Evolutionary conservation across 2,797 vertebrate genomes (phyloP).

Genomic region (Chrysocyon brachyurus): DNA sequence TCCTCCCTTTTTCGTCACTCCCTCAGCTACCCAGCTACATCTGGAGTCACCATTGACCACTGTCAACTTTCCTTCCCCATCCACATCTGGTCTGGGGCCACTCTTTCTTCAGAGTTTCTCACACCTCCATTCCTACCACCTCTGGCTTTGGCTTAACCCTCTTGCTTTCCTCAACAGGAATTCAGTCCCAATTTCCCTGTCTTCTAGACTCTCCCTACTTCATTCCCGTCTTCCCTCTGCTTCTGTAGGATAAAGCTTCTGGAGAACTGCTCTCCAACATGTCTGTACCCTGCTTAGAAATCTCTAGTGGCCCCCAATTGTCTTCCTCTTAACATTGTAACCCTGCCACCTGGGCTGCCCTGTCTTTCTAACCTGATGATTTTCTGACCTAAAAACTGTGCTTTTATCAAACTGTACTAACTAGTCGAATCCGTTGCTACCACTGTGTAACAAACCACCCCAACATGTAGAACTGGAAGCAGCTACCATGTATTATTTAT

Average conservation of each 20-base stretch:
- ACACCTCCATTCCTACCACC: not conserved
- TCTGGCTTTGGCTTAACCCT: not conserved
- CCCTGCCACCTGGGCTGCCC: not conserved
- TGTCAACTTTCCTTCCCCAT: not conserved
- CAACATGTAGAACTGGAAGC: not conserved
- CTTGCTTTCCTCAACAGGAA: accelerated
- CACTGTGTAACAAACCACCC: not conserved
- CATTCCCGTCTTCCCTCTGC: not conserved
- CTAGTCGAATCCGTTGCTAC: not conserved
- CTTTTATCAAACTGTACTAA: not conserved
- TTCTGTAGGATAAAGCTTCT: not conserved
- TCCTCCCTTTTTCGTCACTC: not conserved
- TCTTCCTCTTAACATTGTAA: not conserved
- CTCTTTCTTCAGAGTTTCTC: not conserved
- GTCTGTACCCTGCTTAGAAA: not conserved
- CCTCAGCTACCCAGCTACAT: not conserved
- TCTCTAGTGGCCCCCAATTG: not conserved
- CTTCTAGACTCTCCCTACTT: not conserved
- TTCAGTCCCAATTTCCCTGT: not conserved
- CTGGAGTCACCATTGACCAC: too few relatives aligned
- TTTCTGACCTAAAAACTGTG: not conserved
- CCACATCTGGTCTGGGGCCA: not conserved
- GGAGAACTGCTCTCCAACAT: not conserved
- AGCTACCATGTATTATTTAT: not conserved
- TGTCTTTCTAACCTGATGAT: not conserved